Evolutionary conservation across 2,113 vertebrate species (phyloP).

Genomic region (Muscicapa adusta): DNA sequence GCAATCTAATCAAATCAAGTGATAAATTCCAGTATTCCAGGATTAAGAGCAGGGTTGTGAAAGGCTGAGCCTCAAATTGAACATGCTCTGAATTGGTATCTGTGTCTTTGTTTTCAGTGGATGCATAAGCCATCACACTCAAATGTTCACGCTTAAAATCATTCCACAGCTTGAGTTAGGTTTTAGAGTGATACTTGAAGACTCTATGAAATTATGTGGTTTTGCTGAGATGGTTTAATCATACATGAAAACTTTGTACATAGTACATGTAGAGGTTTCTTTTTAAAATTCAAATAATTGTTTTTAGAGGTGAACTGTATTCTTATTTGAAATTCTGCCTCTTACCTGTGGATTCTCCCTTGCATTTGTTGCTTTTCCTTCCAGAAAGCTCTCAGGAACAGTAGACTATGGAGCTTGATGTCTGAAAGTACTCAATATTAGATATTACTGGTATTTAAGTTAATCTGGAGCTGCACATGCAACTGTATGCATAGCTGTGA

Average conservation of each 20-base stretch:
- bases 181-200: neutral
- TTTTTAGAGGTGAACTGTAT: neutral
- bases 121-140: neutral
- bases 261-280: neutral
- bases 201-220: neutral
- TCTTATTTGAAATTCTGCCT: neutral
- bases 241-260: neutral
- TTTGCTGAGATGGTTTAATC: neutral
- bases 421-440: neutral
- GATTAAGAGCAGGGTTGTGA: neutral
- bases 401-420: neutral
- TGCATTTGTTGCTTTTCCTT: neutral
- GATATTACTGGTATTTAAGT: neutral
- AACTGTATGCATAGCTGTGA: neutral
- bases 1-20: neutral
- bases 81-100: neutral
- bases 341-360: neutral
- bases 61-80: neutral
- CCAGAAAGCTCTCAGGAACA: neutral
- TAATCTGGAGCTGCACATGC: neutral
- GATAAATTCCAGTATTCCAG: neutral
- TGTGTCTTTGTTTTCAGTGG: neutral
- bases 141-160: neutral
- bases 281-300: neutral
- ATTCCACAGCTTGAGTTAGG: neutral